Evolutionary conservation across 30 jellyfish, hydroid and myxozoan genomes (phyloP).

Genomic region (Phacellophora camtschatica): DNA sequence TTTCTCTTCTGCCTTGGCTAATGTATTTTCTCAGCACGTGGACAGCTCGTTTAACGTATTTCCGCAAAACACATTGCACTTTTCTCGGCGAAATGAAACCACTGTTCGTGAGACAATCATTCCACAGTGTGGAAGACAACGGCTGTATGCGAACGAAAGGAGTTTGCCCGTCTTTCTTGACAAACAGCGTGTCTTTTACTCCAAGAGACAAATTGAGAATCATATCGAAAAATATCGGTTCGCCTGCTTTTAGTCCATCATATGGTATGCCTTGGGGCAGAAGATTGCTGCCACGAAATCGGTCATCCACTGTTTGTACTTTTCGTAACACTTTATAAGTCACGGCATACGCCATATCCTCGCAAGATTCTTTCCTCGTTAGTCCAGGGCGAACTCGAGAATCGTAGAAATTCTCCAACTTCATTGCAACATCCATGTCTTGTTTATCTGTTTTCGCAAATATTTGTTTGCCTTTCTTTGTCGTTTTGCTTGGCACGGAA

Average conservation of each 20-base stretch:
- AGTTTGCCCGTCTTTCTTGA: constrained; percentile 24
- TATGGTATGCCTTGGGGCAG: constrained; percentile 84
- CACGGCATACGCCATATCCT: constrained; percentile 73
- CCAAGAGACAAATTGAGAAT: constrained; percentile 64
- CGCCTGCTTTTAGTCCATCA: constrained; percentile 67
- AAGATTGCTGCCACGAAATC: constrained; percentile 72
- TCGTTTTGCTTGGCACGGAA: background rate
- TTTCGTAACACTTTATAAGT: constrained; percentile 73
- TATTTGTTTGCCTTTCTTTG: background rate
- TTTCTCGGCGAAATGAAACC: constrained; percentile 58
- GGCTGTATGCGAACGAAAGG: constrained; percentile 67
- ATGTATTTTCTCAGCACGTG: constrained; percentile 76
- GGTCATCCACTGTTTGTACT: constrained; percentile 75
- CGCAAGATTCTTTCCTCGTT: constrained; percentile 55
- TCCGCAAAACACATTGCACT: constrained; percentile 45
- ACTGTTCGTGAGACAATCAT: constrained; percentile 63
- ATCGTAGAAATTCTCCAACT: constrained; percentile 53
- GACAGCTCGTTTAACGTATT: constrained; percentile 75
- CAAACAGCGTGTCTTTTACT: constrained; percentile 36
- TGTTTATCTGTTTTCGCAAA: background rate
- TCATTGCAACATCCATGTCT: background rate
- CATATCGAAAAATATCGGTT: constrained; percentile 73
- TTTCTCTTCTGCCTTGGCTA: constrained; percentile 60
- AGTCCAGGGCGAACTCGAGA: constrained; percentile 44
- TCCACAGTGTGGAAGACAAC: constrained; percentile 57